Evolutionary conservation across 2,888 invertebrate genomes (phyloP).

Genomic region (Philhelius pedissequus): DNA sequence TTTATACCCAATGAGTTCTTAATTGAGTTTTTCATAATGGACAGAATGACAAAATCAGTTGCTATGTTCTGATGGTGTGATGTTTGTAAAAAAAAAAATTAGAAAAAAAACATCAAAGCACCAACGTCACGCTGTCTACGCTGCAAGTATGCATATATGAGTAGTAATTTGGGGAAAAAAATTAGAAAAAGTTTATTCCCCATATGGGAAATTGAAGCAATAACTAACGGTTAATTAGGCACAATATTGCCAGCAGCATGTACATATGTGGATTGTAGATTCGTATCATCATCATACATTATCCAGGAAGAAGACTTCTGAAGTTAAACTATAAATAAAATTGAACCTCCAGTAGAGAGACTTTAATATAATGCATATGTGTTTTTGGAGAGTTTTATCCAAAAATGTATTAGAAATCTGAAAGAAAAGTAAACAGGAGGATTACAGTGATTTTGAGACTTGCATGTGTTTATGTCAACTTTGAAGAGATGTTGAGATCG

Average conservation of each 20-base stretch:
- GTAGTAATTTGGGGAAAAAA: neutral
- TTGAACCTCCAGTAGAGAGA: conserved; percentile 25
- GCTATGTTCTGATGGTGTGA: neutral
- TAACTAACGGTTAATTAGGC: conserved; percentile 54
- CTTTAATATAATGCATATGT: neutral
- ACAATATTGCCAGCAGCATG: conserved; percentile 29
- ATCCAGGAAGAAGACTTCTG: conserved; percentile 46
- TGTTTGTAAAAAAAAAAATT: neutral
- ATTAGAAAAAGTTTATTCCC: neutral
- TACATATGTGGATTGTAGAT: neutral
- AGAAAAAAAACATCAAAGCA: conserved; percentile 11
- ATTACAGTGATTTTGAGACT: conserved; percentile 27
- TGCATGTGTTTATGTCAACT: conserved; percentile 54
- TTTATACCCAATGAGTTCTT: conserved; percentile 20
- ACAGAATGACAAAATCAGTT: conserved; percentile 5
- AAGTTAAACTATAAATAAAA: conserved; percentile 47
- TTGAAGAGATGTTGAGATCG: conserved; percentile 16
- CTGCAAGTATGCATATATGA: neutral
- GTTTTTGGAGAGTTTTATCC: neutral
- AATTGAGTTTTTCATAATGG: conserved; percentile 38
- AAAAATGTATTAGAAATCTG: conserved; percentile 10
- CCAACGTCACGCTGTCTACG: conserved; percentile 34
- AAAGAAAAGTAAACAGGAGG: neutral
- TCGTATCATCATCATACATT: neutral
- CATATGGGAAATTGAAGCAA: conserved; percentile 33